A percentile compares a stretch with the other conserved stretches of the same genome.
These are phyloP conservation scores for Galerucella pusilla DNA, from an alignment of 2,888 invertebrate species.

Conservation along the genomic window DNA sequence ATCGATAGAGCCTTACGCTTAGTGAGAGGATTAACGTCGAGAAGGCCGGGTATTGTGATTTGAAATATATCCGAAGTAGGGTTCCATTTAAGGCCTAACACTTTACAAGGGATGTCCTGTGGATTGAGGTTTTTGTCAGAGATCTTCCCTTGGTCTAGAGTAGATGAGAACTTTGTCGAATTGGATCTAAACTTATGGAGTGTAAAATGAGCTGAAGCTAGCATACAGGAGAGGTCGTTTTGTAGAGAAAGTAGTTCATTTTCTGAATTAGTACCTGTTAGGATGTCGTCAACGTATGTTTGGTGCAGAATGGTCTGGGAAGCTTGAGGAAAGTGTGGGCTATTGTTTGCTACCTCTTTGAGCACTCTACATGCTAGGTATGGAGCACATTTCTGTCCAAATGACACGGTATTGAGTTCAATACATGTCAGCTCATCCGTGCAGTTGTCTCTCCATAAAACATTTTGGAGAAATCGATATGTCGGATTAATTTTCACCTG, in stretches of 20 bases:
- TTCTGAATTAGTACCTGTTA: background rate
- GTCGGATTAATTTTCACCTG: slow-evolving; percentile 15
- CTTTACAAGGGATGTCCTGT: background rate
- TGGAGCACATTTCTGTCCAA: slow-evolving; percentile 16
- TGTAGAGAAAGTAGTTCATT: background rate
- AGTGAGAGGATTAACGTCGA: background rate
- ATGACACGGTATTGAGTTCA: slow-evolving; percentile 33
- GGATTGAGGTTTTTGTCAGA: background rate
- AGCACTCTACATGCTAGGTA: too few species aligned
- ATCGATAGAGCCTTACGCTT: background rate
- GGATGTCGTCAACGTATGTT: background rate
- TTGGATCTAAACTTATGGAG: background rate
- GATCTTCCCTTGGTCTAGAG: background rate
- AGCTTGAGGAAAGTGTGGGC: background rate
- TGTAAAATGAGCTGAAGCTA: background rate
- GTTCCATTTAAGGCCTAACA: background rate
- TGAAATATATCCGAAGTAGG: background rate
- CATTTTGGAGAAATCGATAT: slow-evolving; percentile 19
- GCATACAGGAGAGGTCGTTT: background rate
- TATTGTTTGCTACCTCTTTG: background rate
- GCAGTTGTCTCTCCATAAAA: slow-evolving; percentile 27
- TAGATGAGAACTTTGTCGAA: background rate
- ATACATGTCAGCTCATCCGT: slow-evolving; percentile 21
- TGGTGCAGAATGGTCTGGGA: background rate
- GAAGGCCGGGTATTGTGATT: background rate